A percentile compares a stretch with the other conserved stretches of the same genome.
phyloP scores from a whole-genome alignment of 2,797 vertebrate species.

The Melanotaenia maccullochi region DNA sequence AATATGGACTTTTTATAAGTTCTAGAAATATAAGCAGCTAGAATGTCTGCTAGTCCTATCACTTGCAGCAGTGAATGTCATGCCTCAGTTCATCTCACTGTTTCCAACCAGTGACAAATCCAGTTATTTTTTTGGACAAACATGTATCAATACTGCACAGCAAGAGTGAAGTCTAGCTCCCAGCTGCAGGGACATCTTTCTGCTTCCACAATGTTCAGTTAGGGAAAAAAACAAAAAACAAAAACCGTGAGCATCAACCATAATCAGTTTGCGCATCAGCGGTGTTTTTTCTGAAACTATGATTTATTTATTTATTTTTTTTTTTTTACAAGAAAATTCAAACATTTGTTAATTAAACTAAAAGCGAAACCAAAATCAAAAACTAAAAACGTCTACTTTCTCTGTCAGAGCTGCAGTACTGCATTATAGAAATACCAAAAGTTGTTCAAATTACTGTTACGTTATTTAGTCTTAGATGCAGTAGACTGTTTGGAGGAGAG shows the following conservation, averaged over 20 bases:
- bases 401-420: not conserved
- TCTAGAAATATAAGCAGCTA: not conserved
- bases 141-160: not conserved
- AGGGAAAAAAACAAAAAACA: too few species aligned
- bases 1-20: not conserved
- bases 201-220: not conserved
- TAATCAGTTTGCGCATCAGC: not conserved
- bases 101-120: not conserved
- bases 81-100: not conserved
- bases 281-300: not conserved
- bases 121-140: slow-evolving; percentile 1
- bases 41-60: not conserved
- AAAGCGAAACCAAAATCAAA: not conserved
- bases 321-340: not conserved
- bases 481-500: not conserved
- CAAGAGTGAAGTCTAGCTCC: slow-evolving; percentile 2
- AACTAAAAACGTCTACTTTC: not conserved
- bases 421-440: not conserved
- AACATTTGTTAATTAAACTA: not conserved
- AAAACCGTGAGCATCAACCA: not conserved
- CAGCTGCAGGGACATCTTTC: not conserved
- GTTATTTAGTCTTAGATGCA: too few species aligned
- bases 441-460: too few species aligned
- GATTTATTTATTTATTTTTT: too few species aligned
- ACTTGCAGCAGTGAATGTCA: not conserved